Base-by-base conservation (phyloP, 2,797 vertebrate species). In the Melanogrammus aeglefinus region DNA sequence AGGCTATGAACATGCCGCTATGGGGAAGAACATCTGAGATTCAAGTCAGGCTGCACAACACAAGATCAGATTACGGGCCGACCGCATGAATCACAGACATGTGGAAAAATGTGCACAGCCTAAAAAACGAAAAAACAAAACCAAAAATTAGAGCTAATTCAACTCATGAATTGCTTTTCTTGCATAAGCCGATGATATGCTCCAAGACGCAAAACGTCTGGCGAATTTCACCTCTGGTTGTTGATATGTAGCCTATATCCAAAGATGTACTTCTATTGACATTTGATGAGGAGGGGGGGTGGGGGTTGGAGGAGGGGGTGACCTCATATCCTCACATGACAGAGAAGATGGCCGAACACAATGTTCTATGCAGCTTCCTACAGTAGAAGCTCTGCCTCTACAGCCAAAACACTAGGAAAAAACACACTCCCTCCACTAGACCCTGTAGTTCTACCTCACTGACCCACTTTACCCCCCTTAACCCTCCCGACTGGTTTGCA, bases 61-160 rank as follows among this genome's bases (percentile, higher is more conserved):
- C 6, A 8, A 63, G 57, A 63, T 63, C 57, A 63, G 21, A 63
- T 63, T 63, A 63, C 57, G 14, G 51, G 6, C 2, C 57, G 57
- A 57, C 57, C 16, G 57, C 57, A 63, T 24, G 57, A 24, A n/a
- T 63, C 57, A 63, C 57, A 24, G n/a, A 69, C 7, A 69, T 27
- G 63, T 27, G 63, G 63, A 69, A 24, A 69, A 69, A 69, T 69
- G 24, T 69, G n/a, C 63, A 69, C 63, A 27, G 57, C 47, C 47
- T 51, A 0, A 51, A 51, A 47, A 21, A 51, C 4, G 5, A 51
- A 63, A 63, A n/a, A n/a, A 63, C 21, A n/a, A 63, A n/a, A 63
- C 4, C 16, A 8, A 63, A n/a, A 63, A n/a, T 4, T 63, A n/a
- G 4, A 63, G 18, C 57, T 63, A 7, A 63, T 24, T 63, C 21